phyloP scores from a whole-genome alignment of 2,113 vertebrate species.

The Ailurus styani region DNA sequence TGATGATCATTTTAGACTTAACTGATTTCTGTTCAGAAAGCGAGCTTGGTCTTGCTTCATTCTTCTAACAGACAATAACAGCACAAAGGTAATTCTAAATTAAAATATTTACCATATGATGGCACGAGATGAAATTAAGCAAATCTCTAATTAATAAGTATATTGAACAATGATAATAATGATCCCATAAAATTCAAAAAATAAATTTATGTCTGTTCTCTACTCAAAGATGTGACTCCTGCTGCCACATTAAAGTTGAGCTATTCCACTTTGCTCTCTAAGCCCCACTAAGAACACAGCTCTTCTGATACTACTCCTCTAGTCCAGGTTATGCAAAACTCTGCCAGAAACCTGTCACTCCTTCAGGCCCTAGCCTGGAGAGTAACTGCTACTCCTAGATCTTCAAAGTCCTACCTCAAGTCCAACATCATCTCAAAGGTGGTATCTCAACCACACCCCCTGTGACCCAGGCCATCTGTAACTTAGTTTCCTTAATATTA shows the following conservation, averaged over 20 bases:
- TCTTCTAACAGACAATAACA: background rate
- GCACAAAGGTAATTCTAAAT: background rate
- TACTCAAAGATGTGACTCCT: background rate
- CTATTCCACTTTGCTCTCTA: background rate
- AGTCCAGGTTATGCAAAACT: background rate
- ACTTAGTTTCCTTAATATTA: background rate
- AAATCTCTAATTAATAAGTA: slow-evolving; percentile 34
- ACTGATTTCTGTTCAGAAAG: background rate
- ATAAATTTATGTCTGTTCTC: background rate
- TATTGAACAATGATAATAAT: background rate
- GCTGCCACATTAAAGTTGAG: background rate
- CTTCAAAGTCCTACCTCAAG: background rate
- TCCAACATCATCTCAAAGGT: background rate
- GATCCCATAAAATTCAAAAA: background rate
- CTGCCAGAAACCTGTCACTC: background rate
- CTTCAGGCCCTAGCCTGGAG: background rate
- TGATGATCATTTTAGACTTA: background rate
- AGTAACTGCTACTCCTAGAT: background rate
- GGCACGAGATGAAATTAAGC: background rate
- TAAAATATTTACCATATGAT: background rate
- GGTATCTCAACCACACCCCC: background rate
- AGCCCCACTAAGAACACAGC: background rate
- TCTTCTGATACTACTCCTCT: background rate
- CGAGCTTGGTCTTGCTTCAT: background rate
- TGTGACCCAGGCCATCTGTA: background rate